Base-by-base conservation (phyloP, 1,140 invertebrate species). In the Drosophila ambigua region DNA sequence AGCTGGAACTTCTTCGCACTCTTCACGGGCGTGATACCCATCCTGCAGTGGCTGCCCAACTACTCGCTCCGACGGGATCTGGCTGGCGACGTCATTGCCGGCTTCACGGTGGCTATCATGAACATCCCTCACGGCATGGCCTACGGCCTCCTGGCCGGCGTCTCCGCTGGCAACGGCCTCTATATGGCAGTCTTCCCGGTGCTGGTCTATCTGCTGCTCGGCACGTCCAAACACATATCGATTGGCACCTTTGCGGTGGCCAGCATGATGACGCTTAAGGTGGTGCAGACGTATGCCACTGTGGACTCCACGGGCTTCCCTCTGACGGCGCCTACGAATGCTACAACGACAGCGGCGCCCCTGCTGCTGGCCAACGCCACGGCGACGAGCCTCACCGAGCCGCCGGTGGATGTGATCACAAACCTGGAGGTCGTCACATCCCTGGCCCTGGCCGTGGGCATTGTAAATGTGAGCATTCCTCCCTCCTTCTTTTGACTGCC, bases 161-260 rank as follows among this genome's bases (percentile, higher is more conserved):
- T 98, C 1, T 95, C 96, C 0, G 96, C 98, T 0, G 96, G 98
- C 31, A 94, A 96, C 59, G 98, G 98, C 5, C 94, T 99, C 3
- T 99, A 99, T 92, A 98, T 98, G 94, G 98, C 97, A 0, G 97
- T 99, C 80, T 98, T 99, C 92, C 97, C 98, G 2, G 95, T 97
- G 0, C 91, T 99, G 0, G 93, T 98, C 5, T 99, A 99, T 91
- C 94, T 96, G 55, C 92, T 99, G 49, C 94, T 99, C 60, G 98
- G 98, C 28, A 98, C 98, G 5, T 99, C 98, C 1, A 94, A 94
- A 49, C 98, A 99, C 82, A 95, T 97, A 16, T 99, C 98, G 2
- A 96, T 99, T 93, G 98, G 98, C 94, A 97, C 97, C 1, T 98
- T 98, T 92, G 97, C 97, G 15, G 95, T 98, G 0, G 94, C 96